Evolutionary conservation across 2,888 invertebrate genomes (phyloP), one percentile per base, ranked within the genome.

Genomic region (Polyploca ridens): DNA sequence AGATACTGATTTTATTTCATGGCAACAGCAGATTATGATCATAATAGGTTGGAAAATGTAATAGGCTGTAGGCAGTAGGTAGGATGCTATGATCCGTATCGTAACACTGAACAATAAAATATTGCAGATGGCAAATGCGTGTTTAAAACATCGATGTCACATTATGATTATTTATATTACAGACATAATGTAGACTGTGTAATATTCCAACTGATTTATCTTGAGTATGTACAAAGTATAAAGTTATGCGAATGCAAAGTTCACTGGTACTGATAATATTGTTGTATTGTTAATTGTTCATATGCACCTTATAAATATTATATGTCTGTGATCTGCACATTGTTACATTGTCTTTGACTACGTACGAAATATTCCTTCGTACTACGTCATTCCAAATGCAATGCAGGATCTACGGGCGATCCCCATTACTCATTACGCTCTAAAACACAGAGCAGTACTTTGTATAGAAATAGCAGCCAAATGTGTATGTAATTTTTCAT

Each of bases 341-440:
- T 16, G 49, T 16, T 16, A 10, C 10, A 49, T 49, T 19, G 19
- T 54, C 19, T 46, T 46, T 46, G 46, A 46, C 46, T 5, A 46
- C 46, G 7, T 5, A n/a, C 14, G 16, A 7, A 41, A 6, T 16
- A 49, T 54, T 19, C 4, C 54, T 54, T 54, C 7, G 54, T n/a
- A 19, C 3, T 54, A 3, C 6, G 35, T 54, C 13, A 54, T 19
- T 54, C 8, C 54, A 19, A 54, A 54, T 19, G 54, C 54, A 46
- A 7, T n/a, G n/a, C 46, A 46, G 46, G 54, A 54, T 54, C 19
- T 54, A 19, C 54, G 14, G 16, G 19, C 54, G 14, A 19, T 46
- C 16, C 54, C 54, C 54, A 54, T 54, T 54, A 54, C 10, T 54
- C 54, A 54, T 54, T 54, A 54, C 54, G 54, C 54, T 54, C 19